Evolutionary conservation across 2,888 invertebrate genomes (phyloP).

Genomic region (Eristalinus sepulchralis): DNA sequence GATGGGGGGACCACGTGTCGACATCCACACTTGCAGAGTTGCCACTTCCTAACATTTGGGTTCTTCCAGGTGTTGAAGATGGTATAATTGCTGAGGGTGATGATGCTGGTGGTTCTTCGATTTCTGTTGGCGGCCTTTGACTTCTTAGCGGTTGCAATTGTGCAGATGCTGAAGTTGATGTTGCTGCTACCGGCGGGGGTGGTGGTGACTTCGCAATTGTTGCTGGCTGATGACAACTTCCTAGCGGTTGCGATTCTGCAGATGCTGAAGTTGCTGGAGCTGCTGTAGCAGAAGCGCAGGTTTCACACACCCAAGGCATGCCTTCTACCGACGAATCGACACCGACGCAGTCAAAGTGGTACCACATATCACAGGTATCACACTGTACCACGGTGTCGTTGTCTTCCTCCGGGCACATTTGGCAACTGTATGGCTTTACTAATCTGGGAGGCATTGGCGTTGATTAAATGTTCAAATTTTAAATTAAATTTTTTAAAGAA

Average conservation of each 20-base stretch:
- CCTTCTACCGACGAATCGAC: slow-evolving; percentile 8
- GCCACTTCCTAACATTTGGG: neutral
- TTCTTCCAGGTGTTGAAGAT: neutral
- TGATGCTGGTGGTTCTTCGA: neutral
- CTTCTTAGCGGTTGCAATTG: neutral
- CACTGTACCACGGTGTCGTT: slow-evolving; percentile 3
- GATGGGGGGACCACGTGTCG: neutral
- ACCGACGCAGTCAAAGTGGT: slow-evolving; percentile 2
- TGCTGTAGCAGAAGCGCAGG: neutral
- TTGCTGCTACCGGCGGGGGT: neutral
- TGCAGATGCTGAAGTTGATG: neutral
- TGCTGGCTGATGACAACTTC: neutral
- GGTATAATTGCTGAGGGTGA: neutral
- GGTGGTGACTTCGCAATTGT: neutral
- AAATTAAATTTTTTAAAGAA: neutral
- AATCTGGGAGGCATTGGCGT: neutral
- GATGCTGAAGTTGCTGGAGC: neutral
- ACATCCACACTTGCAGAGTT: neutral
- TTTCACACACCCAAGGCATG: neutral
- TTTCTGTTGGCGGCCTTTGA: neutral
- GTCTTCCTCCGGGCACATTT: neutral
- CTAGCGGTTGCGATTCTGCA: neutral
- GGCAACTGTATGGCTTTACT: neutral
- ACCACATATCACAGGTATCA: slow-evolving; percentile 1
- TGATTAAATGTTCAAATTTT: neutral